These are phyloP conservation scores for Hypsopygia costalis DNA, from an alignment of 2,888 invertebrate species.

Conservation along the genomic window DNA sequence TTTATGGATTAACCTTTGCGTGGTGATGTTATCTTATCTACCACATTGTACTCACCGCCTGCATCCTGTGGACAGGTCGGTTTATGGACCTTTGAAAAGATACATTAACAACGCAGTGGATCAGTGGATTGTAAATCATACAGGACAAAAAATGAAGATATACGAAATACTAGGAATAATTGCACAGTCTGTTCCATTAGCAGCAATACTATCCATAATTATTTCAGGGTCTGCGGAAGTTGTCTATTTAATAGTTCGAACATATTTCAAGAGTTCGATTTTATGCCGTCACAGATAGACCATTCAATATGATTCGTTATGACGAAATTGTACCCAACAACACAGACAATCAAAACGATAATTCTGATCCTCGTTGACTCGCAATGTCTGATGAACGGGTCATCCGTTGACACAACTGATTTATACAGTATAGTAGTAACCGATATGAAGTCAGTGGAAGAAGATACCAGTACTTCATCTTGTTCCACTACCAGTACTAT, in stretches of 20 bases:
- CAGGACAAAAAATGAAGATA: conserved; percentile 17
- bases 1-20: conserved; percentile 16
- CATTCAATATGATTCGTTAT: conserved; percentile 1
- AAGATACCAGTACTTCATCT: no score
- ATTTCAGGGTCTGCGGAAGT: conserved; percentile 15
- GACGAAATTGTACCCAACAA: conserved; percentile 1
- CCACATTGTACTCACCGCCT: conserved; percentile 38
- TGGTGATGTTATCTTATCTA: conserved; percentile 23
- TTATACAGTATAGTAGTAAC: no score
- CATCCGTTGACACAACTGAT: no score
- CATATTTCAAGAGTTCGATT: conserved; percentile 17
- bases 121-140: conserved; percentile 16
- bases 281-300: conserved; percentile 11
- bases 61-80: conserved; percentile 33
- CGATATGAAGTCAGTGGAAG: no score
- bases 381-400: neutral
- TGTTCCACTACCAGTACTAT: no score
- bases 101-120: conserved; percentile 13
- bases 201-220: conserved; percentile 15
- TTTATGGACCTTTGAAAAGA: conserved; percentile 24
- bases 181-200: conserved; percentile 14
- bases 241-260: conserved; percentile 16
- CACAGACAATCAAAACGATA: conserved; percentile 2
- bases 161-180: conserved; percentile 9
- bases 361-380: neutral